Base-by-base conservation (phyloP, 2,113 vertebrate species). In the Pantherophis guttatus region DNA sequence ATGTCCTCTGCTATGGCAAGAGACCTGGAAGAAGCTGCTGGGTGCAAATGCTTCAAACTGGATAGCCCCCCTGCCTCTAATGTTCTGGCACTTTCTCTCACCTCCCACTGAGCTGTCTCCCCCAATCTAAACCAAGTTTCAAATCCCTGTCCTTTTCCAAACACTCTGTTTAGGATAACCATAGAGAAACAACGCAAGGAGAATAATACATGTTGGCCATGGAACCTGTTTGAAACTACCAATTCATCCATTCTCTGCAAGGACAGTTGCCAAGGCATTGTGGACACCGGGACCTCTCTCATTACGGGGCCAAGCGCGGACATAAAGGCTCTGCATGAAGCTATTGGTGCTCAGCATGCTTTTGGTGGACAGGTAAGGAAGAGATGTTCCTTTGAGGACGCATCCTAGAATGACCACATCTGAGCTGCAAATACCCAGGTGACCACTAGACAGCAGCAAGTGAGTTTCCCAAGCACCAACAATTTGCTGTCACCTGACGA, bases 211-310 rank as follows among this genome's bases (percentile, higher is more conserved):
- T 87, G 92, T 7, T 93, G 92, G 92, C 92, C 92, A 0, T 93
- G 92, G 92, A 90, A 17, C 3, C 3, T 53, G 8, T 44, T 93
- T 33, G 57, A 29, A 24, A 55, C 88, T 65, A 65, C 15, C 5
- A 52, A 44, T 5, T 52, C n/a, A 17, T 33, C 59, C 10, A 98
- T 94, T 8, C 93, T 99, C 23, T 99, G 99, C 95, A 98, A 98
- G 93, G 95, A 58, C 0, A 96, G 98, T 93, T 99, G 99, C 96
- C 98, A 98, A 94, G 98, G 98, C 15, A 98, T 99, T 17, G 96
- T 99, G 29, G 98, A 99, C 95, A 98, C 98, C 0, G 99, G 99
- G 52, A 99, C 98, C 0, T 98, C 98, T 8, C 93, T 98, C 44
- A 98, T 99, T 50, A 95, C 95, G 0, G 99, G 99, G 7, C 98